Evolutionary conservation across 2,888 invertebrate species (phyloP), one percentile per base, ranked within the genome.

Genomic region (Parapristionchus giblindavisi): DNA sequence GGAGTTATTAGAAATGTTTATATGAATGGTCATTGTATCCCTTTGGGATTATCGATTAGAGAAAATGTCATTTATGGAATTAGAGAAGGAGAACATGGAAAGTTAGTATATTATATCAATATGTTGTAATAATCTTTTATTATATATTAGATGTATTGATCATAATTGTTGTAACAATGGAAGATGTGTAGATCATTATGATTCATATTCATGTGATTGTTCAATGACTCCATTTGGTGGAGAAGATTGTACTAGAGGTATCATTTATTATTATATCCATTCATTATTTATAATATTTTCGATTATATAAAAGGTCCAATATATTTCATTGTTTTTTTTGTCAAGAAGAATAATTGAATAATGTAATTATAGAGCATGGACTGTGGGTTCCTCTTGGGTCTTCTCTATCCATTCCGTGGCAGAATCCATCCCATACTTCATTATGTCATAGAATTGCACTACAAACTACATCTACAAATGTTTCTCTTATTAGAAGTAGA

Each of bases 151-250:
- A 72, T 72, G 72, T 27, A 6, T 11, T 1, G 21, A 51, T 58
- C 24, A 72, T 72, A 58, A 77, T 32, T 87, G 87, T 66, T 77
- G 77, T 32, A 87, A 87, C 66, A 83, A 78, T 38, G 87, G 85
- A 17, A 65, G 71, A 24, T 87, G 87, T 66, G 78, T 85, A 27
- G 87, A 87, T 61, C 79, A 82, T 60, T 87, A 84, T 77, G 87
- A 87, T 77, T 83, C 82, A 52, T 86, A 84, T 76, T 76, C 77
- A 17, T 87, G 87, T 52, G 87, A 87, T 74, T 87, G 87, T 75
- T 80, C 83, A 34, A 70, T 78, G 75, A 87, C 87, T 48, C 87
- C 87, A 11, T 87, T 87, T 60, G 82, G 80, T 11, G 87, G 87
- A 48, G 79, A 77, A 6, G 84, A 84, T 65, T 87, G 87, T 43